Evolutionary conservation across 2,888 invertebrate genomes (phyloP), one percentile per base, ranked within the genome.

Genomic region (Phlogophora meticulosa): DNA sequence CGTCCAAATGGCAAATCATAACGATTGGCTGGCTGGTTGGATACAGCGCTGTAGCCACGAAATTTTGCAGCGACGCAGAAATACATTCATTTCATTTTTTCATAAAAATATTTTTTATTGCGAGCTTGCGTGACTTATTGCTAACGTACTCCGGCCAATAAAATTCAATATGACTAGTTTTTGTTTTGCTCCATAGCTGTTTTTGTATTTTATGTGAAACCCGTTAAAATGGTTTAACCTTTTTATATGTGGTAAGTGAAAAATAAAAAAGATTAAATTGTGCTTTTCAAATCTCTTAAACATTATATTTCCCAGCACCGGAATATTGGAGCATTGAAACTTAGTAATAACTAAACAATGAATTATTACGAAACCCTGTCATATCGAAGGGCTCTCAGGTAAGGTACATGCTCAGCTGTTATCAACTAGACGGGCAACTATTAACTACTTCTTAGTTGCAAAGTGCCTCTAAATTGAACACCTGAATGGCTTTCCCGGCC

Each of bases 391-490:
- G 79, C 79, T 66, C 85, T 87, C 84, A 88, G 85, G 84, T 78
- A 82, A 80, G 82, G 51, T 84, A 76, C 81, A 82, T 73, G 85
- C 78, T 85, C 92, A 90, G 89, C 89, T 89, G 90, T 76, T 55
- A 79, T 55, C 74, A 75, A 68, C 72, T 73, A 78, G 79, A 73
- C 78, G 76, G 79, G 81, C 86, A 88, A 90, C 89, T 88, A 89
- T 87, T 90, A 92, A 91, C 92, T 91, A 91, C 91, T 92, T 91
- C 88, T 90, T 89, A 92, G 90, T 93, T 91, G 84, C 89, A 90
- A 92, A 92, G 90, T 90, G 89, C 81, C 88, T 88, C 83, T 89
- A 90, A 91, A 91, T 88, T 90, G 88, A 88, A 88, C 91, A 92
- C 92, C 92, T 92, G 90, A 89, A 91, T 85, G 84, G 88, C 84